Evolutionary conservation across 2,797 vertebrate species (phyloP), one percentile per base, ranked within the genome.

Genomic region (Dendrocincla tyrannina): DNA sequence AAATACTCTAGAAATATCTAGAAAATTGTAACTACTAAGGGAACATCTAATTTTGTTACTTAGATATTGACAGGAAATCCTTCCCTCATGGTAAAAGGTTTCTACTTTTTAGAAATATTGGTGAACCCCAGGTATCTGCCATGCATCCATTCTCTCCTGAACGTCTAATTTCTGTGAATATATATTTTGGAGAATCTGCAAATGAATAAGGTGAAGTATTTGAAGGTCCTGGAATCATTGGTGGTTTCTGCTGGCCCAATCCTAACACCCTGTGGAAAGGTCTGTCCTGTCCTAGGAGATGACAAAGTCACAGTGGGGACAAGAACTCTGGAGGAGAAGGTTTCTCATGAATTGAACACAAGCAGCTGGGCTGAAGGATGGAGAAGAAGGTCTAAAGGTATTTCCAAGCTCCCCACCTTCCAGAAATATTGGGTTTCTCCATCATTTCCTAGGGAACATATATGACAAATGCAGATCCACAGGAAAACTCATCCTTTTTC

Each of bases 361-460:
- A 66, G 46, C 14, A 19, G 7, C 35, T 50, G 39, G 39, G 46
- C 10, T 37, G 33, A 58, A n/a, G 0, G 0, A 24, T 18, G 41
- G 33, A 8, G 19, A 68, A 47, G 19, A 68, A 30, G 10, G 1
- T 67, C 9, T 27, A 18, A 76, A 50, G 39, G 9, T 18, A n/a
- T 8, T 92, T 66, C 49, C 28, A 70, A 89, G 28, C 32, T 52
- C 80, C 30, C 32, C 13, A 44, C 30, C 10, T 46, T 42, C 7
- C 69, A 56, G 62, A 75, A 91, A 70, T 10, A 11, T 22, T 88
- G 2, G 0, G 4, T 81, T 90, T 58, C 79, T 86, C 33, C 68
- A 28, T 14, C 23, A 53, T 83, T 89, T 95, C 79, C 69, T 80
- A 15, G 7, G 53, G 62, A 96, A 58, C 55, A 41, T 22, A 83